Conservation (phyloP, 2,797 vertebrate genomes). For the Sebastes minor region DNA sequence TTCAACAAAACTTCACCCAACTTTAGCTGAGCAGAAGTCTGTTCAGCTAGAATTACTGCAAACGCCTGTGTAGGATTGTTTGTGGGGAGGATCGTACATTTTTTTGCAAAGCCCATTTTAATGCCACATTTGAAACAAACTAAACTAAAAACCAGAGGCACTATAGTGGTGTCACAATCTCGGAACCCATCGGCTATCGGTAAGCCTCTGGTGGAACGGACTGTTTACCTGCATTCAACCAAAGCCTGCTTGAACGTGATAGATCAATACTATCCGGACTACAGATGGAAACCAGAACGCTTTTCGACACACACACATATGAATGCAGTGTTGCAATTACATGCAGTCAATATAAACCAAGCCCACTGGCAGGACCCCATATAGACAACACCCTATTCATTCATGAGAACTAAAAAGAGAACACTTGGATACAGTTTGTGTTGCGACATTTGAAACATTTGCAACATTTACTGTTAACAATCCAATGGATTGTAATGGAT, state of each 20-base stretch:
- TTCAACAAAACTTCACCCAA: not conserved
- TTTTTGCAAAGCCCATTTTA: not conserved
- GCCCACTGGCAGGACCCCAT: not conserved
- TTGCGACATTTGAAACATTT: too few relatives aligned
- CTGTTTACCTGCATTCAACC: too few relatives aligned
- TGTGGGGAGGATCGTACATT: not conserved
- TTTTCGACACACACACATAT: too few relatives aligned
- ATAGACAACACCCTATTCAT: too few relatives aligned
- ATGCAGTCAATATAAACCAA: not conserved
- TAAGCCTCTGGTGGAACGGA: too few relatives aligned
- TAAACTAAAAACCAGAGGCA: not conserved
- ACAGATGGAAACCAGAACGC: too few relatives aligned
- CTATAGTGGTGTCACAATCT: not conserved
- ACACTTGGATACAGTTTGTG: too few relatives aligned
- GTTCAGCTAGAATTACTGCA: not conserved
- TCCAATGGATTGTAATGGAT: not conserved
- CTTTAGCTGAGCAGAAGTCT: not conserved
- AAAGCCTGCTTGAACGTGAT: too few relatives aligned
- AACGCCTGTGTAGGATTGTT: not conserved
- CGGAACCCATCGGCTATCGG: too few relatives aligned
- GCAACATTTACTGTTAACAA: not conserved
- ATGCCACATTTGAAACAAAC: not conserved
- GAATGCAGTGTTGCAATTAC: too few relatives aligned
- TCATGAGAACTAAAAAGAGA: too few relatives aligned
- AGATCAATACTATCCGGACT: too few relatives aligned